Evolutionary conservation across 2,113 vertebrate genomes (phyloP).

Genomic region (Manacus vitellinus): DNA sequence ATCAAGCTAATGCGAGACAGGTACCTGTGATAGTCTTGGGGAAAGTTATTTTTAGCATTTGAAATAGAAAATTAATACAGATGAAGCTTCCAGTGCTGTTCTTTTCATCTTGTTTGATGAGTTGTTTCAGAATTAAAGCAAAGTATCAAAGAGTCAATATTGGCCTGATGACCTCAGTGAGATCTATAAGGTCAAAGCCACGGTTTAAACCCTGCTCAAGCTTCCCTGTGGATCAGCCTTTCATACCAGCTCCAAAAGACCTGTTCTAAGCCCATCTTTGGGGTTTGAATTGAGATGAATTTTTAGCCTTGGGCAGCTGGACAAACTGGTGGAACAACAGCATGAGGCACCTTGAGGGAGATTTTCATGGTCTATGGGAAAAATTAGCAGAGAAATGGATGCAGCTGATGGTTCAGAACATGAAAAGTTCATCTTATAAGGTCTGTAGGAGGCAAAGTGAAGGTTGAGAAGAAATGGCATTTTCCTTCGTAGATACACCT

Average conservation of each 20-base stretch:
- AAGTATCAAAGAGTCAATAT: fast-evolving
- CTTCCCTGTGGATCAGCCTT: background rate
- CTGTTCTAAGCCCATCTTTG: background rate
- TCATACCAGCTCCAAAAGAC: background rate
- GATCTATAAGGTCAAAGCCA: background rate
- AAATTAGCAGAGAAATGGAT: background rate
- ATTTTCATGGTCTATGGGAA: background rate
- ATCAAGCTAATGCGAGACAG: background rate
- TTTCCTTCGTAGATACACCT: background rate
- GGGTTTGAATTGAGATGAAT: background rate
- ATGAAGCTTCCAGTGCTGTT: background rate
- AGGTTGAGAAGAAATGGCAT: background rate
- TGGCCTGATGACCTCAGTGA: background rate
- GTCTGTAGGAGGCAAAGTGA: background rate
- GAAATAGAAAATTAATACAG: background rate
- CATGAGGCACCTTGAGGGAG: background rate
- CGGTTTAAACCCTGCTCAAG: background rate
- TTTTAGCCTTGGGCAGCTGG: background rate
- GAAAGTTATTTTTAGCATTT: background rate
- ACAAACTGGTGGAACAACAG: background rate
- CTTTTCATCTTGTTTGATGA: background rate
- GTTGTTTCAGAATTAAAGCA: background rate
- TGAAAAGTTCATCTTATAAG: background rate
- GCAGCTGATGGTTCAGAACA: background rate
- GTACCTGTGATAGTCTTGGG: background rate